These are phyloP conservation scores for Apantesis nais DNA, from an alignment of 2,888 invertebrate species.

Conservation along the genomic window DNA sequence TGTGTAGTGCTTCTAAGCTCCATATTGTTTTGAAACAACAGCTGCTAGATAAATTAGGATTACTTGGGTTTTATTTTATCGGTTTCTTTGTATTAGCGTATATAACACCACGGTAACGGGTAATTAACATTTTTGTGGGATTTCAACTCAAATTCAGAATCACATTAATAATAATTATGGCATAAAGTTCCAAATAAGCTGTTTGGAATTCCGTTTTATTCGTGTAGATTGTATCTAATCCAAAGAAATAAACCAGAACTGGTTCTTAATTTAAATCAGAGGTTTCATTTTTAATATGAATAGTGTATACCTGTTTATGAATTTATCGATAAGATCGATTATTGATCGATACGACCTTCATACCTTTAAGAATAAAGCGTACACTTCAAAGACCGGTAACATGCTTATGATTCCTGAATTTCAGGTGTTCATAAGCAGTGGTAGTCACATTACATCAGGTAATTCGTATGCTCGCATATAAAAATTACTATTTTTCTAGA, in stretches of 20 bases:
- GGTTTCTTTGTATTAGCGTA: neutral
- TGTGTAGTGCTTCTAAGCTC: conserved; percentile 25
- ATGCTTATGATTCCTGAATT: no score
- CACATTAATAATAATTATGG: neutral
- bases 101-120: neutral
- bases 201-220: neutral
- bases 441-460: no score
- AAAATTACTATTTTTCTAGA: no score
- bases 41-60: conserved; percentile 33
- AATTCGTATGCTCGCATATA: no score
- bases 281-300: neutral
- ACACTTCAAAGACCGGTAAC: no score
- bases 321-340: no score
- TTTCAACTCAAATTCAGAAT: neutral
- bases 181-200: neutral
- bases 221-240: neutral
- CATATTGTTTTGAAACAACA: conserved; percentile 35
- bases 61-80: conserved; percentile 13
- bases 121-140: conserved; percentile 4
- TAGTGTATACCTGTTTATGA: neutral
- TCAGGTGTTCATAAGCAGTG: no score
- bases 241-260: neutral
- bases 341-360: no score
- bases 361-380: no score
- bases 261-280: neutral